Percentiles rank a stretch among this genome's conserved stretches.
These are phyloP conservation scores for Diachrysia chrysitis DNA, from an alignment of 2,888 invertebrate species.

Conservation along the genomic window DNA sequence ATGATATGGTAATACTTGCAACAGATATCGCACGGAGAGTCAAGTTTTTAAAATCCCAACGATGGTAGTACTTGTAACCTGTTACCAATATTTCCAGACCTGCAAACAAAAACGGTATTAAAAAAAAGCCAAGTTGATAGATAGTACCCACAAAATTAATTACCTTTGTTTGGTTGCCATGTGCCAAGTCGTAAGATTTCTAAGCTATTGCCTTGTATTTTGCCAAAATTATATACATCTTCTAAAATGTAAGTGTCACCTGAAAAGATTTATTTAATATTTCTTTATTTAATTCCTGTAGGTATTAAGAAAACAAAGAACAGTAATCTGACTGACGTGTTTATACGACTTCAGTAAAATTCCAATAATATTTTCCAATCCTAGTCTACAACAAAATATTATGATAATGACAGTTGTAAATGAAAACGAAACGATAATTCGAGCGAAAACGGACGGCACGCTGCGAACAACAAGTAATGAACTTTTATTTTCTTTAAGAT, in stretches of 20 bases:
- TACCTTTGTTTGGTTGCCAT: conserved; percentile 70
- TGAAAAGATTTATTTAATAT: conserved; percentile 49
- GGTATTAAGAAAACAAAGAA: not conserved
- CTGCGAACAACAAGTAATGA: conserved; percentile 1
- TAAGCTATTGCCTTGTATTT: conserved; percentile 77
- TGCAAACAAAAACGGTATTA: conserved; percentile 54
- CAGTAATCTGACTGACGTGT: conserved; percentile 2
- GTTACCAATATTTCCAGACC: conserved; percentile 68
- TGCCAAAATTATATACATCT: conserved; percentile 81
- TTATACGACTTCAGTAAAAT: not conserved
- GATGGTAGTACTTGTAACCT: conserved; percentile 80
- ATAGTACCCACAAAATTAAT: too few species aligned
- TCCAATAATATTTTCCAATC: not conserved
- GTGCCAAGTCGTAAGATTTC: conserved; percentile 68
- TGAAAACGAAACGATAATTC: not conserved
- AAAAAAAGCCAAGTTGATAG: not conserved
- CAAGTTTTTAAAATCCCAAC: conserved; percentile 83
- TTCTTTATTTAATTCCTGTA: too few species aligned
- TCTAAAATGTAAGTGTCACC: conserved; percentile 65
- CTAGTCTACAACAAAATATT: conserved; percentile 4
- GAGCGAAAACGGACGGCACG: not conserved
- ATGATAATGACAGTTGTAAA: conserved; percentile 1
- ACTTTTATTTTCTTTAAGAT: conserved; percentile 3
- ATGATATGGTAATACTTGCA: conserved; percentile 69
- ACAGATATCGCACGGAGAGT: conserved; percentile 81